Percentiles rank a stretch among this genome's conserved stretches.
Conservation (phyloP, 2,888 invertebrate genomes). For the Lamellibrachia satsuma region DNA sequence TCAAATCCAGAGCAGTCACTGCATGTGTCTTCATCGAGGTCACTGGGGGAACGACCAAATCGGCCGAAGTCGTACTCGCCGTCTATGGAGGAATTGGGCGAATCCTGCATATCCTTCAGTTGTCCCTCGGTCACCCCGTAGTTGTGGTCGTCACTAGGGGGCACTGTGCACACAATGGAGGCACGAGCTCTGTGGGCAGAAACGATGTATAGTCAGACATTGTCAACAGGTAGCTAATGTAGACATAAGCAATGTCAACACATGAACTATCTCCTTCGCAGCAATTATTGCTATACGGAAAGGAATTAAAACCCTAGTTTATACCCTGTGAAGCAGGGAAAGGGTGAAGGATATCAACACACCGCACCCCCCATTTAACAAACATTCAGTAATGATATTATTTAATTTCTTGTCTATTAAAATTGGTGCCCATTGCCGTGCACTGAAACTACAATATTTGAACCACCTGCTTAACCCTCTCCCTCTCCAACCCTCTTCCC, state of each 20-base stretch:
- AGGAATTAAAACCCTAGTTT: conserved; percentile 18
- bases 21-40: conserved; percentile 21
- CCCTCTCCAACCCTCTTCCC: neutral
- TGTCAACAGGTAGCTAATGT: neutral
- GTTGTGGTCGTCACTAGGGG: conserved; percentile 92
- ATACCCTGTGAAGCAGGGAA: neutral
- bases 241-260: neutral
- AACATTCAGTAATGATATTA: neutral
- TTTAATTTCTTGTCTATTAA: neutral
- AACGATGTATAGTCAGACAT: neutral
- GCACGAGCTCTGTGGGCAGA: neutral
- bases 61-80: conserved; percentile 64
- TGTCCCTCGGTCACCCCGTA: conserved; percentile 70
- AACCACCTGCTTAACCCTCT: neutral
- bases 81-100: conserved; percentile 65
- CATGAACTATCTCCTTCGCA: no score
- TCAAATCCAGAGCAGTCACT: conserved; percentile 43
- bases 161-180: conserved; percentile 78
- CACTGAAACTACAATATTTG: neutral
- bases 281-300: neutral
- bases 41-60: conserved; percentile 32
- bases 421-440: neutral
- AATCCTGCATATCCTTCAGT: conserved; percentile 28
- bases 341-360: conserved; percentile 19
- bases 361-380: no score